Conservation (phyloP, 2,797 vertebrate genomes). For the Hybognathus amarus region DNA sequence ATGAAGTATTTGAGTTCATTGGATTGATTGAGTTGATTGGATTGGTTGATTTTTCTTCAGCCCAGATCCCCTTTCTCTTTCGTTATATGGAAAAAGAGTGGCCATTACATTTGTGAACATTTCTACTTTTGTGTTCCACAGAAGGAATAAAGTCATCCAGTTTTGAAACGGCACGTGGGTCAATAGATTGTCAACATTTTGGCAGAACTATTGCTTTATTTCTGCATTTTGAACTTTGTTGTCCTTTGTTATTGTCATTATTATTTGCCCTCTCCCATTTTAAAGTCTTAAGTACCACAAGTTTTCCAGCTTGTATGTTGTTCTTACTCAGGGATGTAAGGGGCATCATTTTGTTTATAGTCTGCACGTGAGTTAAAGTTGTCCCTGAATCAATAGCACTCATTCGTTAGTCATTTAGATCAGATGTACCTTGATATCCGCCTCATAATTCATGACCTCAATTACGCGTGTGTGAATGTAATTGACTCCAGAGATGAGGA, state of each 20-base stretch:
- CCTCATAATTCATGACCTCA: slow-evolving; percentile 30
- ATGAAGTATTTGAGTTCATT: not conserved
- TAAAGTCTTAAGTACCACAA: not conserved
- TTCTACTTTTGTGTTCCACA: slow-evolving; percentile 1
- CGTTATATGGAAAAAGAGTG: not conserved
- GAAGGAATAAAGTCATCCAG: not conserved
- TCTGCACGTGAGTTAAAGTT: not conserved
- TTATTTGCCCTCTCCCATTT: not conserved
- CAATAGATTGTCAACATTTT: not conserved
- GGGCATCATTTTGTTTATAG: not conserved
- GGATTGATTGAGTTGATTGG: not conserved
- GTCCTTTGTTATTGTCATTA: not conserved
- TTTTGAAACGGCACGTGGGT: not conserved
- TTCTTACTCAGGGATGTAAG: slow-evolving; percentile 5
- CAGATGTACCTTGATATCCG: slow-evolving; percentile 14
- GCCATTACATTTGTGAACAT: not conserved
- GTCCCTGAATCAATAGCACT: slow-evolving; percentile 1
- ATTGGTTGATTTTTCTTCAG: no score
- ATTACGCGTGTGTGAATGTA: slow-evolving; percentile 7
- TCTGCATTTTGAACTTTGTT: not conserved
- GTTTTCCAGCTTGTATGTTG: not conserved
- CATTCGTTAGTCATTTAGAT: not conserved
- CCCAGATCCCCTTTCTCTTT: not conserved
- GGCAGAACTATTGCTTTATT: not conserved
- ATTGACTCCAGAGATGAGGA: slow-evolving; percentile 5